Conservation (phyloP, 1,140 invertebrate species). For the Belonocnema kinseyi region DNA sequence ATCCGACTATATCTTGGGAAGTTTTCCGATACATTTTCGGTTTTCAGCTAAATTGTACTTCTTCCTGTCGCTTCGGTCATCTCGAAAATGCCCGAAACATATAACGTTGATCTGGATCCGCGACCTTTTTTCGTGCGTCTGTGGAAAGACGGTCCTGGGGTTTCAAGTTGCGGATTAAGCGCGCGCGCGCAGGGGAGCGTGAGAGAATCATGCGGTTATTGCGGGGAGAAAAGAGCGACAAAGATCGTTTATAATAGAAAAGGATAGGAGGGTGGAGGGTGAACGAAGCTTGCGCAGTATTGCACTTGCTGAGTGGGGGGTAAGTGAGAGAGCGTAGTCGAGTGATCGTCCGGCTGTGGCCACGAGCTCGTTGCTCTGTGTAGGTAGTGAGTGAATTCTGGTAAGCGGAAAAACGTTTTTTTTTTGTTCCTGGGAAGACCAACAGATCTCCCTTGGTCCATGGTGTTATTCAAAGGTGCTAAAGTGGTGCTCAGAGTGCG, state of each 20-base stretch:
- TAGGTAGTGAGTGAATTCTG: slow-evolving; percentile 72
- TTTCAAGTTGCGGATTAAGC: neutral
- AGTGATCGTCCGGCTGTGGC: slow-evolving; percentile 73
- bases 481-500: slow-evolving; percentile 45
- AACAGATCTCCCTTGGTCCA: slow-evolving; percentile 32
- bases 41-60: no score
- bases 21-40: no score
- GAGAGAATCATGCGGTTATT: slow-evolving; percentile 10
- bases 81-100: no score
- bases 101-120: no score
- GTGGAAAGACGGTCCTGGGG: neutral
- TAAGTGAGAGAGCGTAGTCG: slow-evolving; percentile 69
- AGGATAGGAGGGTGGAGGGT: slow-evolving; percentile 24
- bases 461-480: slow-evolving; percentile 63
- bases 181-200: neutral
- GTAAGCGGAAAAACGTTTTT: slow-evolving; percentile 60
- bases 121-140: no score
- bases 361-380: slow-evolving; percentile 73
- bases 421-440: slow-evolving; percentile 1
- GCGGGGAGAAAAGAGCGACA: slow-evolving; percentile 14
- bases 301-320: slow-evolving; percentile 52
- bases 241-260: neutral
- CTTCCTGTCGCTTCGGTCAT: no score
- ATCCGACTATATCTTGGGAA: no score
- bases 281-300: slow-evolving; percentile 44